These are phyloP conservation scores for Catamblyrhynchus diadema DNA, from an alignment of 2,797 vertebrate species.

Conservation along the genomic window DNA sequence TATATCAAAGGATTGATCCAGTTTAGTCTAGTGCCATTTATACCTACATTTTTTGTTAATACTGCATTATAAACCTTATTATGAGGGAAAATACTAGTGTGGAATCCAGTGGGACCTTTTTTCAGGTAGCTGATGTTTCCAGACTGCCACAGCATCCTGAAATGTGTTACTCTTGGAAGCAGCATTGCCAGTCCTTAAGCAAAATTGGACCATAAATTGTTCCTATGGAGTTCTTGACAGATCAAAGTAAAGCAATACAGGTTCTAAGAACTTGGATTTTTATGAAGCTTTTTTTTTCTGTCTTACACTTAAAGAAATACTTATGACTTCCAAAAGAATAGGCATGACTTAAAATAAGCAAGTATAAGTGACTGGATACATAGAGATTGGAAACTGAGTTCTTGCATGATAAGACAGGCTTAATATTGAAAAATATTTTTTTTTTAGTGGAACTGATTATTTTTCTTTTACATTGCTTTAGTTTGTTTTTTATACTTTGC, in stretches of 20 bases:
- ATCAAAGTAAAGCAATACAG: background rate
- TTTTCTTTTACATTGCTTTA: background rate
- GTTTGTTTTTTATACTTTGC: background rate
- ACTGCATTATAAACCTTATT: background rate
- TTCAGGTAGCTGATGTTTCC: background rate
- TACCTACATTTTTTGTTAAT: background rate
- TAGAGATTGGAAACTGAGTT: background rate
- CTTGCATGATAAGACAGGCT: background rate
- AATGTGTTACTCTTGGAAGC: background rate
- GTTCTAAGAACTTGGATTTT: constrained; percentile 21
- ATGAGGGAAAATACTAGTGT: background rate
- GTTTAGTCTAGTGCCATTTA: background rate
- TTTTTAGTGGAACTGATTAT: background rate
- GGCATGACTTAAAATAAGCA: background rate
- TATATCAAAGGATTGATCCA: background rate
- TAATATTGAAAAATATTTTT: background rate
- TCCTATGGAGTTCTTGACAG: background rate
- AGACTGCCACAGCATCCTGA: background rate
- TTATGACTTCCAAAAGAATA: background rate
- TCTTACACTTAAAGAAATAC: background rate
- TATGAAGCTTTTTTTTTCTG: constrained; percentile 2
- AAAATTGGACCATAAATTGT: constrained; percentile 34
- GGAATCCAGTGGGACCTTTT: background rate
- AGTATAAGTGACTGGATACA: background rate
- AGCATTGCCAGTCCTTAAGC: background rate